Evolutionary conservation across 2,113 vertebrate genomes (phyloP), one percentile per base, ranked within the genome.

Genomic region (Hucho hucho): DNA sequence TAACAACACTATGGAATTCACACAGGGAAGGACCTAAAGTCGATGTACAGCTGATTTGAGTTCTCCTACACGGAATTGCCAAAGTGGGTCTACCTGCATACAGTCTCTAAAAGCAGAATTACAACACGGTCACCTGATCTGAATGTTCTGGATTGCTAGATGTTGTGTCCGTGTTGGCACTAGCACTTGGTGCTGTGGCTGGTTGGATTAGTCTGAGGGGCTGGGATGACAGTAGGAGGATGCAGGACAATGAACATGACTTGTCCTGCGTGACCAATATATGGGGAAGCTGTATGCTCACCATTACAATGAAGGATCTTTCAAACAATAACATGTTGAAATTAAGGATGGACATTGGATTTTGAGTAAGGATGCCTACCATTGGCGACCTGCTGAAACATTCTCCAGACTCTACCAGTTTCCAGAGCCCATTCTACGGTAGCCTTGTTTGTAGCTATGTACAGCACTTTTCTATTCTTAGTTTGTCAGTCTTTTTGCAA

Each of bases 311-410:
- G 86, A 90, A 90, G 88, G 87, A 89, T 77, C 66, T 76, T 70
- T 78, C 69, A 32, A 70, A 18, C 53, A 79, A 26, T 63, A 22
- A 49, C 77, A 65, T 26, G 58, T 56, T 70, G 11, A 84, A 84
- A 91, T 93, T 89, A 93, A 93, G 92, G 89, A 90, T 72, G 81
- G 12, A 79, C 79, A 69, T 70, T 77, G 75, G 66, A 71, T 78
- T 85, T 72, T 76, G 66, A 78, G 63, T 69, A 22, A 68, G 72
- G 63, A 63, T 13, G 37, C 67, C 74, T 72, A 63, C 37, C 22
- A 25, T 25, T 69, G 58, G 58, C 2, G 6, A 61, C 64, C 78
- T 82, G 58, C 76, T 67, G 78, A 47, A 82, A 80, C 28, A 61
- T 37, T 75, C 58, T 66, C 25, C 65, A 70, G 76, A 76, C 71